phyloP scores from a whole-genome alignment of 2,797 vertebrate species.

The Lophotriccus pileatus region DNA sequence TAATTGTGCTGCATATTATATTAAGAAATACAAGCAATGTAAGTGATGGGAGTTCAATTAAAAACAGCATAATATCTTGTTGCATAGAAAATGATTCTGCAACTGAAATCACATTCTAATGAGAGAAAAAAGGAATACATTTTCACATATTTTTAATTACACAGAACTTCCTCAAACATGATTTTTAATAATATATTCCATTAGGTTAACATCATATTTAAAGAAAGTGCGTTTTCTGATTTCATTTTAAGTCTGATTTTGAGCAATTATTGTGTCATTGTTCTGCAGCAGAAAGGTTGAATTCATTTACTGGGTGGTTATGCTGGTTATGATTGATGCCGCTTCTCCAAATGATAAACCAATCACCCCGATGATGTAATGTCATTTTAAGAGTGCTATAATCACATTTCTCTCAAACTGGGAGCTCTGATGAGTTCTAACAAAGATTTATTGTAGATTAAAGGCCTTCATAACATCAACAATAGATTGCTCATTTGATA shows the following conservation, averaged over 20 bases:
- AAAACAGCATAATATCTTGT: slow-evolving; percentile 67
- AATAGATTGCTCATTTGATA: slow-evolving; percentile 93
- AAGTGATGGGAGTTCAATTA: slow-evolving; percentile 74
- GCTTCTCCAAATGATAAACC: slow-evolving; percentile 97
- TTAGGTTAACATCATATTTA: slow-evolving; percentile 85
- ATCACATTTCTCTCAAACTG: slow-evolving; percentile 97
- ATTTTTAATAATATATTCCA: slow-evolving; percentile 84
- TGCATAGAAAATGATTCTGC: slow-evolving; percentile 57
- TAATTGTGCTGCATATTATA: slow-evolving; percentile 71
- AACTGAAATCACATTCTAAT: slow-evolving; percentile 69
- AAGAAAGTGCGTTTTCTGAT: slow-evolving; percentile 86
- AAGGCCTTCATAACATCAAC: slow-evolving; percentile 96
- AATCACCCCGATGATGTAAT: slow-evolving; percentile 99
- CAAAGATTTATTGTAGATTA: slow-evolving; percentile 99
- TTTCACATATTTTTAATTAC: slow-evolving; percentile 80
- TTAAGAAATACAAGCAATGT: slow-evolving; percentile 73
- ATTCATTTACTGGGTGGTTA: slow-evolving; percentile 95
- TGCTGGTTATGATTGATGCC: slow-evolving; percentile 97
- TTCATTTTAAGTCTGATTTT: slow-evolving; percentile 85
- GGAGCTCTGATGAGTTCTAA: slow-evolving; percentile 94
- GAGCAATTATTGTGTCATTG: slow-evolving; percentile 92
- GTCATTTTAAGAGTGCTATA: slow-evolving; percentile 98
- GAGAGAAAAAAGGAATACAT: slow-evolving; percentile 74
- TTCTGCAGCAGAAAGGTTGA: slow-evolving; percentile 87
- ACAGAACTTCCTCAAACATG: slow-evolving; percentile 75